Evolutionary conservation across 2,888 invertebrate genomes (phyloP), one percentile per base, ranked within the genome.

Genomic region (Oxycera nigricornis): DNA sequence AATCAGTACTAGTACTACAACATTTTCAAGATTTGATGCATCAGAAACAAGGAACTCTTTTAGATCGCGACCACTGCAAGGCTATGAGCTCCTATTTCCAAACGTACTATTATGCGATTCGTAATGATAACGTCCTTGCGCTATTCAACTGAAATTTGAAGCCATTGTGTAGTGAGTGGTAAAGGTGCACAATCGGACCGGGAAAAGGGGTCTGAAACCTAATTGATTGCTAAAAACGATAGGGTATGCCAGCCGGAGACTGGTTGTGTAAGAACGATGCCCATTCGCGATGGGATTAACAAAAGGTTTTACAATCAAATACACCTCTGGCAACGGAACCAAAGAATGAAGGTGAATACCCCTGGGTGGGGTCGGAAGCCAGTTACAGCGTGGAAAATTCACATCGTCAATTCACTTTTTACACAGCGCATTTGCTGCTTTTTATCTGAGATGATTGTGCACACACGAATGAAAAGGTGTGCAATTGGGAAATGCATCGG

Each of bases 141-240:
- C 35, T 70, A 52, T 20, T 70, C 70, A 70, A 52, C 70, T 55
- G 70, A 52, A 70, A 31, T 55, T 70, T 70, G 17, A n/a, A 20
- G 20, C 70, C 35, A 52, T 70, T 70, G 70, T 70, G 22, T 55
- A 31, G 9, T 14, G 3, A 6, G 50, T n/a, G 24, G 41, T 17
- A 62, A 73, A 73, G 73, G 73, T 62, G 62, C 50, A 31, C 73
- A 35, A 62, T 50, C 73, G 24, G 14, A 31, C 31, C 20, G 30
- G 30, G 52, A 73, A 73, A 73, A 76, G 74, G 75, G 75, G 75
- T 73, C 74, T 74, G 57, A 50, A 73, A 55, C 72, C 72, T 55
- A 73, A 74, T 62, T 72, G 72, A 74, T 72, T 55, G 75, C 75
- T 59, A 72, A 65, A 73, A 76, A 76, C 72, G 75, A 67, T 74